These are phyloP conservation scores for Alloplasta piceator DNA, from an alignment of 2,888 invertebrate genomes.

Conservation along the genomic window DNA sequence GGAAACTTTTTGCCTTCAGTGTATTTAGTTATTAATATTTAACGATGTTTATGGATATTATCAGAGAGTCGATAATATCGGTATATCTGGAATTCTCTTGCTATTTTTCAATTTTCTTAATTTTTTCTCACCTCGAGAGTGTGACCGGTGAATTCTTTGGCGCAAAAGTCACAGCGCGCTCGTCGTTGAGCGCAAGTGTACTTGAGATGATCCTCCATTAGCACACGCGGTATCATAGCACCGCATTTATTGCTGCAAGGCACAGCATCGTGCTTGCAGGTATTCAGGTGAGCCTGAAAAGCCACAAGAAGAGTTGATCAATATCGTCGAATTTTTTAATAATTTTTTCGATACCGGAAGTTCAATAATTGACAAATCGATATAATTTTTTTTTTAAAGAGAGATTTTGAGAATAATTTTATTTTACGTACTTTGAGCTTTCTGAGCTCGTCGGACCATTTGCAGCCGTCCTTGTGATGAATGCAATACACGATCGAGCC, in stretches of 20 bases:
- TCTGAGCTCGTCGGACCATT: slow-evolving; percentile 96
- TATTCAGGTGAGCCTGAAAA: slow-evolving; percentile 93
- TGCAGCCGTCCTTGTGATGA: slow-evolving; percentile 97
- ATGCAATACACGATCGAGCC: slow-evolving; percentile 97
- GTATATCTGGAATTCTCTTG: not conserved
- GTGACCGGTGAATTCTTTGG: slow-evolving; percentile 95
- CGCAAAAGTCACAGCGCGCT: slow-evolving; percentile 95
- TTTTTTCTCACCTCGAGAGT: slow-evolving; percentile 89
- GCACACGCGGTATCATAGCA: slow-evolving; percentile 94
- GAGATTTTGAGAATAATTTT: not conserved
- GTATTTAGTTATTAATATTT: no score
- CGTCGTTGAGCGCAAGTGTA: slow-evolving; percentile 95
- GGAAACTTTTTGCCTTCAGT: no score
- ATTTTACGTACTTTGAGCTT: slow-evolving; percentile 90
- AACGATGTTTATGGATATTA: no score
- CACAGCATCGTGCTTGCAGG: slow-evolving; percentile 96
- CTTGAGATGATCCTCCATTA: slow-evolving; percentile 96
- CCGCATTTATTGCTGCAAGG: slow-evolving; percentile 97
- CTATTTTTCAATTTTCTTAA: not conserved
- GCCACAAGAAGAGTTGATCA: not conserved
- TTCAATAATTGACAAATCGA: no score
- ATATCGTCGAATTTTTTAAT: no score
- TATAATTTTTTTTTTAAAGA: no score
- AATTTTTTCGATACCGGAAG: not conserved
- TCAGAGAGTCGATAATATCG: slow-evolving; percentile 10